phyloP scores from a whole-genome alignment of 2,113 vertebrate genomes.

The Eubucco bourcierii region DNA sequence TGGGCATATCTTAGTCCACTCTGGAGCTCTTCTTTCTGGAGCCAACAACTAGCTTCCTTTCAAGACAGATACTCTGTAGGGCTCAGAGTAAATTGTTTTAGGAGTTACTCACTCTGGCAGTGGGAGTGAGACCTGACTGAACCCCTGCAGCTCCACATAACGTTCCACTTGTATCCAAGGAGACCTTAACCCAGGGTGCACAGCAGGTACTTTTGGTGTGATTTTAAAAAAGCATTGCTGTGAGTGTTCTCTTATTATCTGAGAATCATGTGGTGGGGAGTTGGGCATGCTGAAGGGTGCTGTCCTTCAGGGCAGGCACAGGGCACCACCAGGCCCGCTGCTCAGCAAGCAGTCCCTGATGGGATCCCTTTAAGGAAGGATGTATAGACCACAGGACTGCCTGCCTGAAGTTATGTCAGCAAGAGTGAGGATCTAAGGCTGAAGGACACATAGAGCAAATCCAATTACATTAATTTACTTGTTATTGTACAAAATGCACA shows the following conservation, averaged over 20 bases:
- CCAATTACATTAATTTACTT: background rate
- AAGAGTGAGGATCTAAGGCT: background rate
- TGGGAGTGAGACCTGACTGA: background rate
- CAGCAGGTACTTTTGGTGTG: background rate
- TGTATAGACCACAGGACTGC: background rate
- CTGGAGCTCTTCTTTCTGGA: background rate
- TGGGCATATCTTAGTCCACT: accelerated
- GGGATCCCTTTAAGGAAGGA: background rate
- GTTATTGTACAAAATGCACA: background rate
- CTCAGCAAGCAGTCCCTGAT: background rate
- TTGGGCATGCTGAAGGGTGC: background rate
- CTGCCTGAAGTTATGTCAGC: background rate
- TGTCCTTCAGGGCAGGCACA: background rate
- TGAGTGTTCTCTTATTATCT: background rate
- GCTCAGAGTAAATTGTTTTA: background rate
- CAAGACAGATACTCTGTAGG: background rate
- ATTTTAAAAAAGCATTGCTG: background rate
- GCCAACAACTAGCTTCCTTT: background rate
- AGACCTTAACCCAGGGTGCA: background rate
- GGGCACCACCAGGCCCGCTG: background rate
- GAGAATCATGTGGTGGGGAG: background rate
- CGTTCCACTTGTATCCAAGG: background rate
- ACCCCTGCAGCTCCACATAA: background rate
- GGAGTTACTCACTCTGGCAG: background rate
- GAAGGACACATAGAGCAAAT: background rate